Evolutionary conservation across 2,113 vertebrate genomes (phyloP), one percentile per base, ranked within the genome.

Genomic region (Vireo altiloquus): DNA sequence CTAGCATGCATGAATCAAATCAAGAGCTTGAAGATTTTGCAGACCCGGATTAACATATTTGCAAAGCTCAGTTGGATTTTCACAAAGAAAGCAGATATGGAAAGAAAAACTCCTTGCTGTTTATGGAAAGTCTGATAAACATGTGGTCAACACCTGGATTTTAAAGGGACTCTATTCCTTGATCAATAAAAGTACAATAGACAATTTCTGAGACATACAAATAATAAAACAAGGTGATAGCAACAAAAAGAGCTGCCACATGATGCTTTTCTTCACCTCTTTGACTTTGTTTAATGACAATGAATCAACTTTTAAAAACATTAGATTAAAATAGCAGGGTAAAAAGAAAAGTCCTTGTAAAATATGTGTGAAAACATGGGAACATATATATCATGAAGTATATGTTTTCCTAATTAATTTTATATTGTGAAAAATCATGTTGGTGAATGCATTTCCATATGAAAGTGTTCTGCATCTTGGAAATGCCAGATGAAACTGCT

Each of bases 131-230:
- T 82, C 74, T 85, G 89, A 96, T 97, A 97, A 98, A 97, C 97
- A 97, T 97, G 93, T 98, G 97, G 94, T 68, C 92, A 91, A 92
- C 97, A 98, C 90, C 97, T 97, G 96, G 97, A 96, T 96, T 97
- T 97, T 96, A 96, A 95, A 96, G 82, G 23, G 59, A 70, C 94
- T 85, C 46, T 91, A 77, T 82, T 63, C 77, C 93, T 97, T 97
- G 94, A 94, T 96, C 94, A 96, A 97, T 97, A 97, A 97, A 98
- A 97, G 42, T 88, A 77, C 74, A 91, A 59, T 54, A 91, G 82
- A 52, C 63, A 93, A 72, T 87, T 98, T 97, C 95, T 97, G 93
- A 97, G 96, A 88, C 95, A 96, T 97, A 96, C 86, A 90, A 95
- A 96, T 85, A 97, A 94, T 94, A 96, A 96, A 98, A 95, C 82